Percentiles rank a stretch among this genome's conserved stretches.
phyloP scores from a whole-genome alignment of 2,888 invertebrate species.

The Kuschelorhynchus macadamiae region DNA sequence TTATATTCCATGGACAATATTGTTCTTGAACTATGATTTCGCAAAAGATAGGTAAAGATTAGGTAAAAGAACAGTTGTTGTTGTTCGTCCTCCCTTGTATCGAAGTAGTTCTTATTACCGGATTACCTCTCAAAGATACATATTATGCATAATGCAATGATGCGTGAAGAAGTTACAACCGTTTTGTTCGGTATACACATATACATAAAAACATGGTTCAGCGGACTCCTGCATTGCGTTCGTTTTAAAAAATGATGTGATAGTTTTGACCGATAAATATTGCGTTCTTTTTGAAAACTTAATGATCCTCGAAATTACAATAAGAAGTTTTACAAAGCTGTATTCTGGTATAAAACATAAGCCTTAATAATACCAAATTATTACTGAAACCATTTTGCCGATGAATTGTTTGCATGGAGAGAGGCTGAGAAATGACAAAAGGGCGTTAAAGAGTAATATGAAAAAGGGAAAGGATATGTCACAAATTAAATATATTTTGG shows the following conservation, averaged over 20 bases:
- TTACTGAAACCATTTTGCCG: no score
- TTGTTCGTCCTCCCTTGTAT: slow-evolving; percentile 32
- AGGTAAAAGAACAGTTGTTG: slow-evolving; percentile 28
- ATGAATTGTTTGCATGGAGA: no score
- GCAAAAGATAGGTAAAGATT: slow-evolving; percentile 35
- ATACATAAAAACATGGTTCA: slow-evolving; percentile 55
- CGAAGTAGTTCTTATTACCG: slow-evolving; percentile 27
- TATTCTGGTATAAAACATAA: no score
- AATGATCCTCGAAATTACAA: no score
- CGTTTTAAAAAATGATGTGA: neutral
- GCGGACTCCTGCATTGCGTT: slow-evolving; percentile 19
- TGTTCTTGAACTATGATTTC: slow-evolving; percentile 31
- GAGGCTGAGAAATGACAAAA: no score
- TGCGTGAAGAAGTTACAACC: slow-evolving; percentile 57
- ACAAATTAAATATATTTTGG: no score
- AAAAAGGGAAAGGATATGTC: no score
- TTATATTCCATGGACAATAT: slow-evolving; percentile 34
- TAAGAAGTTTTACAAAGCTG: no score
- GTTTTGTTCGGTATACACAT: slow-evolving; percentile 54
- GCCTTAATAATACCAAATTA: no score
- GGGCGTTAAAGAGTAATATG: no score
- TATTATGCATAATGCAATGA: slow-evolving; percentile 57
- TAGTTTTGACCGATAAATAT: no score
- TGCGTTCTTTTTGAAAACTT: no score
- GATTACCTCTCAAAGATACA: slow-evolving; percentile 36